Evolutionary conservation across 2,113 vertebrate species (phyloP).

Genomic region (Neolamprologus sp.): DNA sequence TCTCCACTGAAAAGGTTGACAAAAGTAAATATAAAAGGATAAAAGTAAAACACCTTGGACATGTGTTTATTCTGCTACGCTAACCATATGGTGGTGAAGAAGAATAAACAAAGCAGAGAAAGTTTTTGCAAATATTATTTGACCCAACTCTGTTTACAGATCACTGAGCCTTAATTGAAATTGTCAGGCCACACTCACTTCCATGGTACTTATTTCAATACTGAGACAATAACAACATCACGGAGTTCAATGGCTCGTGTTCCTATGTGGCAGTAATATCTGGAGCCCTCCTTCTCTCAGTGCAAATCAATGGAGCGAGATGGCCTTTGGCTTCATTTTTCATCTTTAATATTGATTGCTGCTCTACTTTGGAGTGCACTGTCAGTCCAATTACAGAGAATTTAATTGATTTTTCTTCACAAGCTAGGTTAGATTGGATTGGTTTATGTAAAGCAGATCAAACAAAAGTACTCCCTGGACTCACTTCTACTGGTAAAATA

Average conservation of each 20-base stretch:
- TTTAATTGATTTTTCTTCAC: slow-evolving; percentile 74
- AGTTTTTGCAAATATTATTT: slow-evolving; percentile 24
- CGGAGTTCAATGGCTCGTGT: slow-evolving; percentile 54
- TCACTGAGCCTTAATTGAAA: slow-evolving; percentile 50
- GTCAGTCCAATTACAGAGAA: slow-evolving; percentile 71
- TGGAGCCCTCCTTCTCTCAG: slow-evolving; percentile 37
- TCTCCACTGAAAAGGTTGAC: not conserved
- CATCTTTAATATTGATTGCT: slow-evolving; percentile 70
- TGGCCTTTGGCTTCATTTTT: slow-evolving; percentile 74
- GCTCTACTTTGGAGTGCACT: slow-evolving; percentile 65
- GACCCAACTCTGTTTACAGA: slow-evolving; percentile 48
- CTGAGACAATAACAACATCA: slow-evolving; percentile 62
- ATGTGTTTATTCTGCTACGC: not conserved
- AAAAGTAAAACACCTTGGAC: not conserved
- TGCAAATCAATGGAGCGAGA: slow-evolving; percentile 65
- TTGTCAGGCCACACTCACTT: slow-evolving; percentile 35
- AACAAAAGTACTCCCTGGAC: slow-evolving; percentile 61
- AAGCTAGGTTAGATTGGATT: slow-evolving; percentile 64
- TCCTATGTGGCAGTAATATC: slow-evolving; percentile 60
- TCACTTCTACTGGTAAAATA: slow-evolving; percentile 62
- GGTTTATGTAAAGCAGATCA: slow-evolving; percentile 74
- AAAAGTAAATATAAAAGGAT: not conserved
- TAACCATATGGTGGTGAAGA: not conserved
- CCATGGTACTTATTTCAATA: slow-evolving; percentile 45
- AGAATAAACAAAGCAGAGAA: slow-evolving; percentile 25